phyloP scores from a whole-genome alignment of 2,113 vertebrate species.

The Martes martes region DNA sequence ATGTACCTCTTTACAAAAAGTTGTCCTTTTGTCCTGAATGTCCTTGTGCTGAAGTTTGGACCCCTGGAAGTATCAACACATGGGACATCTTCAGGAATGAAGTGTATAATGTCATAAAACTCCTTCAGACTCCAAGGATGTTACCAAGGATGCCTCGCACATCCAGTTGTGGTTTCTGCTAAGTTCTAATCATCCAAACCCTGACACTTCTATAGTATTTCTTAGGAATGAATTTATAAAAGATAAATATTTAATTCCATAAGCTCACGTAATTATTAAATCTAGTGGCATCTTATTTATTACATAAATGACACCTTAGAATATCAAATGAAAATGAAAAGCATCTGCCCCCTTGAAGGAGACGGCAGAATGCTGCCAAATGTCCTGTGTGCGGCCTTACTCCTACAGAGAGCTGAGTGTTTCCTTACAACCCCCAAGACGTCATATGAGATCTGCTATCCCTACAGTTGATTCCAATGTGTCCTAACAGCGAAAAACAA shows the following conservation, averaged over 20 bases:
- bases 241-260: not conserved
- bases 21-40: not conserved
- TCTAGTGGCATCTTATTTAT: not conserved
- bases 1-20: not conserved
- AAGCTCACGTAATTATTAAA: not conserved
- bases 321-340: not conserved
- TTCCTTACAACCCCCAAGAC: not conserved
- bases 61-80: not conserved
- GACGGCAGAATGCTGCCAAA: too few relatives aligned
- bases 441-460: not conserved
- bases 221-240: not conserved
- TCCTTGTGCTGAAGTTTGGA: not conserved
- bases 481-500: constrained; percentile 9
- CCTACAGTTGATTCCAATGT: too few relatives aligned
- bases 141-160: not conserved
- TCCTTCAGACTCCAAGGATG: not conserved
- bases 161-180: not conserved
- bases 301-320: not conserved
- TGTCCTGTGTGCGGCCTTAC: not conserved
- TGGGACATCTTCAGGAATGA: not conserved
- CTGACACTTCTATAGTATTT: not conserved
- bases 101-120: not conserved
- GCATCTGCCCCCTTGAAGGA: not conserved
- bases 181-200: not conserved
- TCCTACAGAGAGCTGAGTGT: too few relatives aligned